Base-by-base conservation (phyloP, 1,140 invertebrate species). In the Megathymus violae region DNA sequence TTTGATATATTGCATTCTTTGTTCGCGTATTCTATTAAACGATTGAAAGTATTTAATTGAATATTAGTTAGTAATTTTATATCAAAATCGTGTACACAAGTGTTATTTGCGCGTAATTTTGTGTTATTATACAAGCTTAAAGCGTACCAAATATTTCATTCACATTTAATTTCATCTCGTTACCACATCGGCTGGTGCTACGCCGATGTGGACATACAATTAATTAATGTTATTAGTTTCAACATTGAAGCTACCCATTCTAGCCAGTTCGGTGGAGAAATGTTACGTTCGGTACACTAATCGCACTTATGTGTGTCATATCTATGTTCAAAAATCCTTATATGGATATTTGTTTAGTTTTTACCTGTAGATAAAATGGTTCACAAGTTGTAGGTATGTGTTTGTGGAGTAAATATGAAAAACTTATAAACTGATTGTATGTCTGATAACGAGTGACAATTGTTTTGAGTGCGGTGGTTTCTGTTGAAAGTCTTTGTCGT, bases 161-260 rank as follows among this genome's bases (percentile, higher is more conserved):
- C 68, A 67, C 47, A 62, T 67, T 47, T 11, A 59, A 59, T 59
- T 47, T 59, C 27, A 31, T 59, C 54, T 59, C 36, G 59, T 62
- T 50, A 44, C 48, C 36, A 36, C 48, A 44, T 31, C 41, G 40
- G 6, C 7, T 46, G 3, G 1, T 46, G 41, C 9, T 36, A 54
- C 27, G 50, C 43, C n/a, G 65, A 61, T 58, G 25, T 40, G 48
- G 52, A 58, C 62, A 67, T 63, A 66, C 67, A 61, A 64, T 74
- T 61, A 71, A 75, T 76, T 74, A 73, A 73, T 69, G 61, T 65
- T 69, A 67, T 69, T 74, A 74, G 59, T 62, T 68, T 47, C 60
- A 62, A 63, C 58, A 64, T 64, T 59, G 60, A 52, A 54, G 64
- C 50, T 62, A 43, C 50, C 22, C 59, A 40, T 44, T 58, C 51